Evolutionary conservation across 1,140 invertebrate species (phyloP).

Genomic region (Aphelenchoides fujianensis): DNA sequence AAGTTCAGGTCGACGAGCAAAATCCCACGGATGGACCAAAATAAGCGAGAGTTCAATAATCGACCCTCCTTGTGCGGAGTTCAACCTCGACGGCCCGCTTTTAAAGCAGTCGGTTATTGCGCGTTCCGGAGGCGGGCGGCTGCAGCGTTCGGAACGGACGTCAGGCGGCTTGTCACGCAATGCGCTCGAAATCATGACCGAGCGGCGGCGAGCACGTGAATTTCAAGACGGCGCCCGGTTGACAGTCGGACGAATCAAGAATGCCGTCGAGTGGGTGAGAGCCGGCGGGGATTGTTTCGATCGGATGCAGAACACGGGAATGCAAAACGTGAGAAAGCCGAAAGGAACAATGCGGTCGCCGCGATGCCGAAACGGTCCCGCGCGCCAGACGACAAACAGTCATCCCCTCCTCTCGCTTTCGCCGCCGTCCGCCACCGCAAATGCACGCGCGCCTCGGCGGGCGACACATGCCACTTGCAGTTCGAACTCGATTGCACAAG

Average conservation of each 20-base stretch:
- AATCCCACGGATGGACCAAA: too few species aligned
- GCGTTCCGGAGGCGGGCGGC: too few species aligned
- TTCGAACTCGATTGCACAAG: too few species aligned
- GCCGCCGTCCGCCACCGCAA: neutral
- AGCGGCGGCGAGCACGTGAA: neutral
- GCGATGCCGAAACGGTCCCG: neutral
- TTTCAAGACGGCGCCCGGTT: neutral
- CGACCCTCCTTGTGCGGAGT: neutral
- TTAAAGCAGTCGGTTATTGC: too few species aligned
- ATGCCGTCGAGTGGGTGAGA: neutral
- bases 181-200: neutral
- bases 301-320: conserved; percentile 2
- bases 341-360: neutral
- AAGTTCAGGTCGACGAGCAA: too few species aligned
- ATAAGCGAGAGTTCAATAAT: neutral
- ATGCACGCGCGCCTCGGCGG: too few species aligned
- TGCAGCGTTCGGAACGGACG: neutral
- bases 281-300: too few species aligned
- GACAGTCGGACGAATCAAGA: neutral
- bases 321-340: neutral
- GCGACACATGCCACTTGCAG: too few species aligned
- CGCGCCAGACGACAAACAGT: neutral
- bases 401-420: neutral
- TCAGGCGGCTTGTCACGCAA: neutral
- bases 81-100: neutral